Base-by-base conservation (phyloP, 1,140 invertebrate genomes). In the Scaptomyza pallida region DNA sequence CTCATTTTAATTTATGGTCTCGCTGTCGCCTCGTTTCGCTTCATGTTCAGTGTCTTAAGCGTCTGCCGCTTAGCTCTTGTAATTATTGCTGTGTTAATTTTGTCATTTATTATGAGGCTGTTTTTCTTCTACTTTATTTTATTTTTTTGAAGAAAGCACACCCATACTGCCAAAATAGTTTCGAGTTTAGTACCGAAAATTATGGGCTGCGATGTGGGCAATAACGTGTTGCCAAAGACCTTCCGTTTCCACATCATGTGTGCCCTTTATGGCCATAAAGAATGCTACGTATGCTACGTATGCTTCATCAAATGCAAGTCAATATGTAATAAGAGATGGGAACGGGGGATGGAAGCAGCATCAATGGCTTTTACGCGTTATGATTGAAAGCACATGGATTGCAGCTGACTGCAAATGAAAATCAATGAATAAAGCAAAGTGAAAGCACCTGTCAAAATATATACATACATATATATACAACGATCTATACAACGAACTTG, bases 11-110 rank as follows among this genome's bases (percentile, higher is more conserved):
- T 85, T 85, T 88, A 88, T 88, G 69, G 77, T 55, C 72, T 64
- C 62, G 43, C 65, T 57, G 21, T 15, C 33, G 50, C 23, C 33
- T n/a, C 33, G 23, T 47, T n/a, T n/a, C n/a, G n/a, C n/a, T n/a
- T 13, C 35, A 10, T 54, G 47, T 35, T 41, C 41, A 16, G n/a
- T 8, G 43, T 33, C 35, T 17, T 43, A 47, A 10, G 16, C 45
- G 26, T 30, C 26, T 37, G 44, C 16, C 33, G 47, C 41, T 64
- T 50, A 40, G 44, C 54, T 51, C 82, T 60, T 48, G 68, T 74
- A 86, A 88, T 86, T 86, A 86, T 82, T 88, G 63, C 70, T 63
- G 71, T 88, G 78, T 82, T 86, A 86, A 88, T 86, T 88, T 71
- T 74, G 77, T 86, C 82, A 88, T 88, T 86, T 82, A 86, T 86